Percentiles rank a stretch among this genome's conserved stretches.
Evolutionary conservation across 2,113 vertebrate species (phyloP).

Genomic region (Seriola dumerili): DNA sequence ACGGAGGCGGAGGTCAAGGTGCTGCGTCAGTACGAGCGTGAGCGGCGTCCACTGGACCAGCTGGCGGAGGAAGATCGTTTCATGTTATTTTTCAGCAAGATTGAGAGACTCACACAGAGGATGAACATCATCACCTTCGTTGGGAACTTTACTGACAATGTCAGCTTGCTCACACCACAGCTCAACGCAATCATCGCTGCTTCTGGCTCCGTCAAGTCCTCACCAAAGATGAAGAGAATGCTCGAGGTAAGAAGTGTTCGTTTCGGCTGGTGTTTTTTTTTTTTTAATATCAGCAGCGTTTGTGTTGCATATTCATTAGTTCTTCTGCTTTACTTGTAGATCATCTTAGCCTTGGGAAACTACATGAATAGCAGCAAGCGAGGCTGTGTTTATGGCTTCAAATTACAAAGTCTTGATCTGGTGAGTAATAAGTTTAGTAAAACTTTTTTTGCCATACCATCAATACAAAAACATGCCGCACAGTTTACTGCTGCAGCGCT

Average conservation of each 20-base stretch:
- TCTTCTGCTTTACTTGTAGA: slow-evolving; percentile 79
- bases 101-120: slow-evolving; percentile 93
- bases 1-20: slow-evolving; percentile 92
- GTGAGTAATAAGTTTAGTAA: slow-evolving; percentile 68
- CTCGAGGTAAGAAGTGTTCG: slow-evolving; percentile 87
- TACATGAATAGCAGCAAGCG: slow-evolving; percentile 99
- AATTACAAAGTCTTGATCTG: slow-evolving; percentile 92
- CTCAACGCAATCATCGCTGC: slow-evolving; percentile 96
- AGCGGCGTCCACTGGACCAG: slow-evolving; percentile 92
- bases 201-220: slow-evolving; percentile 94
- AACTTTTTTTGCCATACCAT: not conserved
- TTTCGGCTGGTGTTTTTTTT: not conserved
- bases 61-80: slow-evolving; percentile 94
- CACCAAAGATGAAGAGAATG: slow-evolving; percentile 94
- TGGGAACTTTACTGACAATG: slow-evolving; percentile 92
- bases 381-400: slow-evolving; percentile 96
- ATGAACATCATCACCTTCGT: slow-evolving; percentile 97
- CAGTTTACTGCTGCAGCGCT: slow-evolving; percentile 6
- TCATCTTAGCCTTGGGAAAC: slow-evolving; percentile 96
- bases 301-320: not conserved
- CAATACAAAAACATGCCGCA: not conserved
- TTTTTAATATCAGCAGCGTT: not conserved
- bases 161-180: slow-evolving; percentile 94
- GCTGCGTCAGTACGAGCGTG: slow-evolving; percentile 92
- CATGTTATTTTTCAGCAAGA: slow-evolving; percentile 96